Base-by-base conservation (phyloP, 2,113 vertebrate species). In the Heterotis niloticus region DNA sequence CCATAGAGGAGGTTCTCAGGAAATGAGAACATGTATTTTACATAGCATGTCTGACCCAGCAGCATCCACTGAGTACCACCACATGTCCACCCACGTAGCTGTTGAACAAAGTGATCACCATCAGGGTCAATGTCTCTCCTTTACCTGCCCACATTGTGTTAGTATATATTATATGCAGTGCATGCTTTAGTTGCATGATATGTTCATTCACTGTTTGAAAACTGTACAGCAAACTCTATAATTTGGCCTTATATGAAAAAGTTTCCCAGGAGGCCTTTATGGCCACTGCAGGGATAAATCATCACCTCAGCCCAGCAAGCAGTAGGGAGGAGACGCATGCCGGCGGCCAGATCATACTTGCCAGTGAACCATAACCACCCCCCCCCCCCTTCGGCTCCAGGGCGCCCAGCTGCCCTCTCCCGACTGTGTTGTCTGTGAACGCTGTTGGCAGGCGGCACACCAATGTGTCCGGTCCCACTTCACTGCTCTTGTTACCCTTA, bases 301-400 rank as follows among this genome's bases (percentile, higher is more conserved):
- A 44, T 14, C 44, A 54, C 44, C 17, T 20, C 44, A 18, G 34
- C 44, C 69, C 10, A 7, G 34, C 34, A 44, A 44, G 34, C 34
- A 44, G 34, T 44, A 3, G 69, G 44, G 34, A 71, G 51, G 23
- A 23, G 34, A 52, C 34, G 23, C 69, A 54, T 20, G 20, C 69
- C 34, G 20, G 7, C 11, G 34, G 69, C 69, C 44, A 51, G 44
- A 71, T 34, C 5, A 11, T 71, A 51, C 69, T 54, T 54, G 44
- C 69, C 44, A 71, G 20, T 20, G 20, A 71, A 52, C 69, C 51
- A 52, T 71, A 71, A 71, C 69, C 51, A 70, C 44, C 69, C 67
- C 51, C 69, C 67, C 10, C 29, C 67, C 24, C 66, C 28, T 10
- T 29, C 26, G 26, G 66, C 16, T 10, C 5, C 68, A 52, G 28